Evolutionary conservation across 92 coral and sea anemone species (phyloP).

Genomic region (Umimayanthus chanpuru): DNA sequence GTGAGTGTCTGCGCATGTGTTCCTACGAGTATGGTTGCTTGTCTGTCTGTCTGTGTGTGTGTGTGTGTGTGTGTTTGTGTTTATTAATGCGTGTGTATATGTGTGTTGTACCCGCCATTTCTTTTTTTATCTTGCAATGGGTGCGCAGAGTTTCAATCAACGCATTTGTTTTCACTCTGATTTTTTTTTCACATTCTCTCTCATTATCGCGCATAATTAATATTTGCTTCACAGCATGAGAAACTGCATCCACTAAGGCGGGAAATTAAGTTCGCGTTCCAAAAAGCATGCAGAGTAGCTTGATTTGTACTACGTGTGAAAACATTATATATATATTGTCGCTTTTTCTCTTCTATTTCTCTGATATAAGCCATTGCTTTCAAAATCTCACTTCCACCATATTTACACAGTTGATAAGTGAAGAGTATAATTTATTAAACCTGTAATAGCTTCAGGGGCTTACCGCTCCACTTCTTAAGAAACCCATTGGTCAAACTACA

Average conservation of each 20-base stretch:
- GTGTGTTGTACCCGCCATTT: not conserved
- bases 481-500: not conserved
- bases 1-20: not conserved
- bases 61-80: not conserved
- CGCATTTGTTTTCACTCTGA: not conserved
- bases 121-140: not conserved
- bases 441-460: not conserved
- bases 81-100: not conserved
- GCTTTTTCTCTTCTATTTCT: too few species aligned
- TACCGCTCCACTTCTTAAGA: not conserved
- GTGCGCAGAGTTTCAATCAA: not conserved
- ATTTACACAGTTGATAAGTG: not conserved
- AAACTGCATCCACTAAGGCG: too few species aligned
- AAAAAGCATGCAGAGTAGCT: too few species aligned
- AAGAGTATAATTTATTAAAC: not conserved
- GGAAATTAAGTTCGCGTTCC: too few species aligned
- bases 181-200: too few species aligned
- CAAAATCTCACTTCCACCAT: too few species aligned
- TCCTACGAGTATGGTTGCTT: not conserved
- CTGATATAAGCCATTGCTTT: too few species aligned
- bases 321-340: too few species aligned
- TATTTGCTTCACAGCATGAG: too few species aligned
- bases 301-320: too few species aligned
- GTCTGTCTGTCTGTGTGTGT: not conserved
- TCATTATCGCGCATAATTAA: too few species aligned